Evolutionary conservation across 2,797 vertebrate genomes (phyloP), one percentile per base, ranked within the genome.

Genomic region (Paramormyrops hopkinsi): DNA sequence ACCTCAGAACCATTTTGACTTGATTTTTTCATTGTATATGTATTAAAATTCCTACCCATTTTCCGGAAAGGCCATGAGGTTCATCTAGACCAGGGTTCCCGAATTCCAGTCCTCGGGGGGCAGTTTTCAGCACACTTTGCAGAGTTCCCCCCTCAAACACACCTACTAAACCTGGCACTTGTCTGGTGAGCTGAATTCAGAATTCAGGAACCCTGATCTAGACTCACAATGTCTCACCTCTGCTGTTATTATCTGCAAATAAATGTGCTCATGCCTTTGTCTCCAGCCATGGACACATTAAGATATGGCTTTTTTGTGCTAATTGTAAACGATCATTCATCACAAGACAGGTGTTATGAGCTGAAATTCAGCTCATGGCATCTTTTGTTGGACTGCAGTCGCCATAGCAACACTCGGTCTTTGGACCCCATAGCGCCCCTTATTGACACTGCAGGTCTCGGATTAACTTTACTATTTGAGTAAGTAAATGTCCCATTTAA

Each of bases 381-480:
- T 17, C 65, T 56, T 50, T 87, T 33, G 89, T 56, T 82, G 87
- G 89, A 88, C 33, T 88, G 50, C 53, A 37, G 89, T 89, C 53
- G 2, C 86, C 69, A 88, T 89, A 82, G 89, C 86, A 89, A 89
- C 89, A 33, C 50, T 17, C 62, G 89, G 65, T 89, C 89, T 89
- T 89, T 89, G 89, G 51, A 89, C 89, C 86, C 37, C 69, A 22
- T 37, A 83, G 37, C 82, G 65, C 51, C 51, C 89, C 69, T n/a
- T 89, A 88, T 89, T 89, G 86, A 89, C 86, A 79, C 22, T 87
- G 85, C 69, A 76, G n/a, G 62, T 89, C 89, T 89, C 86, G 48
- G 89, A 88, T 89, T 89, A 89, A 89, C 86, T 88, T 89, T 88
- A 50, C n/a, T 89, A 22, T 89, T 88, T 89, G 89, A 88, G 4